These are phyloP conservation scores for Nothobranchius furzeri DNA, from an alignment of 2,113 vertebrate genomes.

Conservation along the genomic window DNA sequence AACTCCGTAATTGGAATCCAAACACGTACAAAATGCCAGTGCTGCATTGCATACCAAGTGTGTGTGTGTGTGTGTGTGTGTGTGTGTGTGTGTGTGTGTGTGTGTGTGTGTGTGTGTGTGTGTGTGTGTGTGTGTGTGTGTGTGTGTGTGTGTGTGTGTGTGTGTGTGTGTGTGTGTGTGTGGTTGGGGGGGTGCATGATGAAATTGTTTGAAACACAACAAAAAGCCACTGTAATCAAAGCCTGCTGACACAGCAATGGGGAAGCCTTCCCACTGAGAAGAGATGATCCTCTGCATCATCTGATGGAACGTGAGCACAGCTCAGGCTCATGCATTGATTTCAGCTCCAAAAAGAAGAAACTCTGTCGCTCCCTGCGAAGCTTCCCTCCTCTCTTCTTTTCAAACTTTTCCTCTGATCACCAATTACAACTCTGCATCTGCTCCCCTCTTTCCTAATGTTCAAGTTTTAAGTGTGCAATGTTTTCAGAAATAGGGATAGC, in stretches of 20 bases:
- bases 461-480: conserved; percentile 33
- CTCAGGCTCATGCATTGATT: conserved; percentile 60
- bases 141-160: conserved; percentile 41
- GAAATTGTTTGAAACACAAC: conserved; percentile 83
- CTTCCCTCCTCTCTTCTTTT: conserved; percentile 3
- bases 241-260: conserved; percentile 78
- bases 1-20: conserved; percentile 82
- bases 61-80: conserved; percentile 27
- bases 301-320: conserved; percentile 73
- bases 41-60: conserved; percentile 78
- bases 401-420: conserved; percentile 12
- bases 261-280: conserved; percentile 63
- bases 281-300: conserved; percentile 73
- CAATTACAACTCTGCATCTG: conserved; percentile 4
- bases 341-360: conserved; percentile 53
- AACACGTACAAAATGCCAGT: conserved; percentile 81
- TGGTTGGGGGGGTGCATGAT: conserved; percentile 68
- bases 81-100: conserved; percentile 25
- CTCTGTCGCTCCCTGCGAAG: conserved; percentile 7
- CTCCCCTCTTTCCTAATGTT: conserved; percentile 43
- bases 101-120: conserved; percentile 42
- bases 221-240: conserved; percentile 73
- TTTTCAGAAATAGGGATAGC: conserved; percentile 32
- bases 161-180: conserved; percentile 22
- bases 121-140: conserved; percentile 21